phyloP scores from a whole-genome alignment of 2,113 vertebrate species.

The Petrocephalus zakoni region DNA sequence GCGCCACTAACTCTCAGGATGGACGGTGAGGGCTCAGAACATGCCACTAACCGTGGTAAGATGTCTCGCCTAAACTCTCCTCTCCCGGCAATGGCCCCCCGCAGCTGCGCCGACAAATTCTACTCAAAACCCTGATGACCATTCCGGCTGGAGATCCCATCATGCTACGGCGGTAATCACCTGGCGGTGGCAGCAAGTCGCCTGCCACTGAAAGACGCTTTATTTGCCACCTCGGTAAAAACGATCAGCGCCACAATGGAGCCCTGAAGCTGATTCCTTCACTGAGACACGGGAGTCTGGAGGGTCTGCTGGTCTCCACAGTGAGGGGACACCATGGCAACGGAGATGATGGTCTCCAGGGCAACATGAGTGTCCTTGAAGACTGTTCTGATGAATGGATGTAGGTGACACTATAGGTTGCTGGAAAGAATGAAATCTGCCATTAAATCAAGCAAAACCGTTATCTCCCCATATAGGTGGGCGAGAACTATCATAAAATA shows the following conservation, averaged over 20 bases:
- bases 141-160: background rate
- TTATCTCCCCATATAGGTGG: too few relatives aligned
- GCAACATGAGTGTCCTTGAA: background rate
- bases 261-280: background rate
- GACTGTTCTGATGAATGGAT: background rate
- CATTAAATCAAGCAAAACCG: too few relatives aligned
- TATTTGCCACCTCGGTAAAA: background rate
- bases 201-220: too few relatives aligned
- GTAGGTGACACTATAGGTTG: too few relatives aligned
- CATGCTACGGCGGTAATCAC: too few relatives aligned
- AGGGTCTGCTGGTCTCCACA: background rate
- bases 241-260: background rate
- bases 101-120: background rate
- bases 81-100: background rate
- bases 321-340: background rate
- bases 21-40: background rate
- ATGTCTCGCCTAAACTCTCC: background rate
- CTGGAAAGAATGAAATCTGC: too few relatives aligned
- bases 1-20: background rate
- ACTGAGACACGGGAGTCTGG: background rate
- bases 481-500: too few relatives aligned
- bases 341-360: background rate
- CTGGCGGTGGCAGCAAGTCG: too few relatives aligned
- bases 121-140: background rate
- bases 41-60: background rate